Evolutionary conservation across 53 echinoderm and acorn worm species (phyloP), one percentile per base, ranked within the genome.

Genomic region (Apostichopus leukothele): DNA sequence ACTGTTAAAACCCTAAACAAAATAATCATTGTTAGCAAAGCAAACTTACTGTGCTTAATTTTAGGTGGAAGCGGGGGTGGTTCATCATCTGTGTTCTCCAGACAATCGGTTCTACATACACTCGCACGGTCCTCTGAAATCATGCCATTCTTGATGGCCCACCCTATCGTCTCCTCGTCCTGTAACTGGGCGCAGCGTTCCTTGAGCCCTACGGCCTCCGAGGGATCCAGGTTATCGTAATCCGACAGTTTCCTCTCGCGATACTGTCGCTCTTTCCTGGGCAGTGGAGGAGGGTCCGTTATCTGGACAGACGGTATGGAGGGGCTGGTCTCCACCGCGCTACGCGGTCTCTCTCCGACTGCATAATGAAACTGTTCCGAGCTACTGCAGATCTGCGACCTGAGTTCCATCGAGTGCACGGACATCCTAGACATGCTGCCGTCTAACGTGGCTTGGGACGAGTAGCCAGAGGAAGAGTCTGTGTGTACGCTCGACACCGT

Each of bases 61-160:
- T 95, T 96, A 19, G 95, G 94, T 19, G 96, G 96, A 1, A 96
- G 89, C 16, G 96, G 95, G 8, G 96, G 96, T 7, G 95, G 89
- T n/a, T 88, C 90, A 10, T 94, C 96, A 4, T 68, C 88, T 11
- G 66, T 61, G 23, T 23, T 61, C 4, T 76, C 76, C 76, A 76
- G 10, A 76, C 20, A 63, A 8, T 4, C 63, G 63, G 39, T 39
- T 39, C 39, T 39, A 39, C 2, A 39, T 39, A 39, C 39, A 57
- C 78, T 78, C 75, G 67, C 51, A 74, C 75, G 75, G 9, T 88
- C 53, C 67, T 18, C 75, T 10, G 79, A 67, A 16, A 68, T 87
- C 78, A 11, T 14, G 51, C 50, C 25, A 11, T 11, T 63, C 67
- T 26, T 61, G 1, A 54, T 10, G 6, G 13, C 83, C 83, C 67